These are phyloP conservation scores for Drosophila quinaria DNA, from an alignment of 2,888 invertebrate genomes.

Conservation along the genomic window DNA sequence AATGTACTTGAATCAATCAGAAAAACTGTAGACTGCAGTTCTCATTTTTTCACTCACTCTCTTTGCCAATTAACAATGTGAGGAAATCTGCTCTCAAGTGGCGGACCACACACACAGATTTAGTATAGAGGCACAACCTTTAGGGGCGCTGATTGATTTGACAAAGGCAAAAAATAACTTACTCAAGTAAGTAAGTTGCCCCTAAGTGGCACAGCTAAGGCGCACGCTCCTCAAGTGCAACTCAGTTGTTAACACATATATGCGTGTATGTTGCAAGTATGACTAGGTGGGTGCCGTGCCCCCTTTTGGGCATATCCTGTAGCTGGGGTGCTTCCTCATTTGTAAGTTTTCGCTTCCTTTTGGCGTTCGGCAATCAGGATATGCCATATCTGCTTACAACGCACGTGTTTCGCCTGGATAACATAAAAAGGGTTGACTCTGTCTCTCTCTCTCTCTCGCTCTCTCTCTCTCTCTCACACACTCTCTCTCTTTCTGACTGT, in stretches of 20 bases:
- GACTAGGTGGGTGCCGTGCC: constrained; percentile 54
- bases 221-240: constrained; percentile 68
- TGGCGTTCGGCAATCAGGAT: constrained; percentile 81
- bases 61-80: constrained; percentile 65
- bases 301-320: constrained; percentile 61
- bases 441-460: background rate
- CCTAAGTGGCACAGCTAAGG: constrained; percentile 66
- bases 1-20: constrained; percentile 62
- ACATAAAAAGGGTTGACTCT: constrained; percentile 57
- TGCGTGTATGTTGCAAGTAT: background rate
- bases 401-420: constrained; percentile 46
- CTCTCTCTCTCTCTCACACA: background rate
- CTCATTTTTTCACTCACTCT: background rate
- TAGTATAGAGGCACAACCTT: background rate
- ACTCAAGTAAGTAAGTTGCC: constrained; percentile 56
- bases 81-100: constrained; percentile 67
- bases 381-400: constrained; percentile 80
- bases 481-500: background rate
- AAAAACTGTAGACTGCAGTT: constrained; percentile 6
- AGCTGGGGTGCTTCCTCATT: constrained; percentile 77
- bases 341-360: constrained; percentile 83
- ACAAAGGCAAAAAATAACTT: constrained; percentile 47
- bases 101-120: constrained; percentile 25
- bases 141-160: constrained; percentile 66
- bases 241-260: constrained; percentile 69